Base-by-base conservation (phyloP, 2,888 invertebrate species). In the Tiphia femorata region DNA sequence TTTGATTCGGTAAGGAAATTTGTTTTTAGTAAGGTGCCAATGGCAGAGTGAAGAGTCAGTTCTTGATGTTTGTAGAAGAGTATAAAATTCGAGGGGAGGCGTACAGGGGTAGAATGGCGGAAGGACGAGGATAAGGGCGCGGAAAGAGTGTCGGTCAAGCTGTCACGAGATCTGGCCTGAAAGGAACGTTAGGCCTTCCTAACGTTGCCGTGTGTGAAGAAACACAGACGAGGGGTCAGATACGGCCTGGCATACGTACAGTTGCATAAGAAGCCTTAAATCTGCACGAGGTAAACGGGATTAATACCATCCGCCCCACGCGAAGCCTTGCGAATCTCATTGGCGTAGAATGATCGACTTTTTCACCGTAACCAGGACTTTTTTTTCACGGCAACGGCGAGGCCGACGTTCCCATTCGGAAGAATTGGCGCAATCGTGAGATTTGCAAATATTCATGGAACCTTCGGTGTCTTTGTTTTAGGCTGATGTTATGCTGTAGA, bases 201-300 rank as follows among this genome's bases (percentile, higher is more conserved):
- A 33, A n/a, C n/a, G n/a, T n/a, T n/a, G n/a, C n/a, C n/a, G 40
- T 51, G 17, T 35, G 29, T 42, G 38, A 37, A 37, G 46, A 41
- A 33, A 42, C 17, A 23, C 42, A 17, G 41, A 50, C 44, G 42
- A 58, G 49, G 30, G 63, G 62, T 53, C 57, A 54, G 55, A 62
- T 63, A 52, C 56, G 46, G 61, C 61, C 49, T 64, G 70, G 72
- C 61, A 62, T 70, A 65, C 75, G 68, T 77, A 75, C 70, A 79
- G 77, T 79, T 79, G 79, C 79, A 78, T 73, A 75, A 72, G 83
- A 83, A 83, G 80, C 82, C 83, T 72, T 78, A 78, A 78, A 76
- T 74, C 75, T 80, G 78, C 78, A 62, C 67, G 71, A 72, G 68
- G 81, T 78, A 83, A 83, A 82, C 78, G 78, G 80, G 83, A 83